phyloP scores from a whole-genome alignment of 1,140 invertebrate genomes.

The silkworm (Bombyx mori) region ASM3026992v2 NC_085115.1:13427501-13428000 shows the following conservation, averaged over 20 bases:
- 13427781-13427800: conserved; percentile 30
- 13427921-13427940: not conserved
- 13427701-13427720: too few species aligned
- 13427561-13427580: too few species aligned
- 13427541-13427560: too few species aligned
- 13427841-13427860: conserved; percentile 15
- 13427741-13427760: too few species aligned
- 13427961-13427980: conserved; percentile 19
- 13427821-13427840: conserved; percentile 33
- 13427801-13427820: conserved; percentile 32
- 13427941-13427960: conserved; percentile 11
- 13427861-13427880: conserved; percentile 29
- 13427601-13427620: too few species aligned
- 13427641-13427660: not conserved
- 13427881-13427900: conserved; percentile 24
- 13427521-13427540: too few species aligned
- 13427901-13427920: conserved; percentile 19
- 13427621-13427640: too few species aligned
- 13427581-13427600: too few species aligned
- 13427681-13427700: conserved; percentile 5
- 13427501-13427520: too few species aligned
- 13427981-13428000: conserved; percentile 11
- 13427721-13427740: too few species aligned
- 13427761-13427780: conserved; percentile 41
- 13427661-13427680: conserved; percentile 24